These are phyloP conservation scores for Rhogogaster chlorosoma DNA, from an alignment of 2,888 invertebrate genomes.

Conservation along the genomic window DNA sequence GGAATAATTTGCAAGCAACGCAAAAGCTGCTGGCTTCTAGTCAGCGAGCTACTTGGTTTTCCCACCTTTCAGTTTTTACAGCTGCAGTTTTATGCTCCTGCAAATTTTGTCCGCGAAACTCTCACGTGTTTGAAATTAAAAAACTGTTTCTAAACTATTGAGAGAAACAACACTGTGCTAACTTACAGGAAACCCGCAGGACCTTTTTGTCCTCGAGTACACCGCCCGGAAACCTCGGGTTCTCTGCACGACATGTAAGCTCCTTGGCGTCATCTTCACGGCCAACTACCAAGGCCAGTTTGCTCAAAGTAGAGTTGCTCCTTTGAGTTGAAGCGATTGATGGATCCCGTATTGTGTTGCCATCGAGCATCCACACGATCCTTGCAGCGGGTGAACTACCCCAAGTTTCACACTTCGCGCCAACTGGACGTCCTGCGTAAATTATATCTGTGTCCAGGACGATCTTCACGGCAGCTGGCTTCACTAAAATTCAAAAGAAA, in stretches of 20 bases:
- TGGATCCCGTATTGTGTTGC: conserved; percentile 83
- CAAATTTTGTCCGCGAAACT: background rate
- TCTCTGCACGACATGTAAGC: conserved; percentile 91
- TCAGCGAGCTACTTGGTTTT: background rate
- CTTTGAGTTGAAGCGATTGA: conserved; percentile 81
- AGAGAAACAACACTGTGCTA: conserved; percentile 39
- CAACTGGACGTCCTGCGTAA: conserved; percentile 87
- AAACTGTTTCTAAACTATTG: no score
- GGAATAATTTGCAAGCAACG: conserved; percentile 19
- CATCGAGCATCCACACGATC: conserved; percentile 89
- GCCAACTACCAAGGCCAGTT: conserved; percentile 86
- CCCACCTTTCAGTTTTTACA: background rate
- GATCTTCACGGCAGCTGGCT: conserved; percentile 88
- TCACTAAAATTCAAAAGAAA: conserved; percentile 81
- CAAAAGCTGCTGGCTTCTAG: background rate
- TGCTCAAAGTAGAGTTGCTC: conserved; percentile 83
- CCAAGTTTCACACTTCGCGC: conserved; percentile 88
- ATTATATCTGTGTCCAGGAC: conserved; percentile 86
- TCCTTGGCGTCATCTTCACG: conserved; percentile 91
- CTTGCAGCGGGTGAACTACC: conserved; percentile 92
- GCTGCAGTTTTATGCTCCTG: background rate
- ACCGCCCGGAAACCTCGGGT: conserved; percentile 92
- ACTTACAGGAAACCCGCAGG: conserved; percentile 92
- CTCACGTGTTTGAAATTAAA: background rate
- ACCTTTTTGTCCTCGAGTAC: conserved; percentile 88